Evolutionary conservation across 1,140 invertebrate species (phyloP), one percentile per base, ranked within the genome.

Genomic region (Bombus cullumanus): DNA sequence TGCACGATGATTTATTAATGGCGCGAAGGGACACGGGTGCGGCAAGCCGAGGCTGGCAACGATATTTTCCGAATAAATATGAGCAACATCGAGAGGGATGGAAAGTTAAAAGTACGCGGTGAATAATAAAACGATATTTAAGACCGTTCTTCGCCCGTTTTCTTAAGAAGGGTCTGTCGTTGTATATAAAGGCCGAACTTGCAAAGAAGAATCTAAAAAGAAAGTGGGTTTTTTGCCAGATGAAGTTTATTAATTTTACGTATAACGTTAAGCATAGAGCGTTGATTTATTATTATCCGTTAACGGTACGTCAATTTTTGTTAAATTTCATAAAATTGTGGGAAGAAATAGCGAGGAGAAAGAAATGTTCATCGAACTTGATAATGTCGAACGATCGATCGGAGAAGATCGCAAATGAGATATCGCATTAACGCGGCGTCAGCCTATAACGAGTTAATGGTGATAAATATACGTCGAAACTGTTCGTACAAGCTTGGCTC

Each of bases 1-100:
- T 57, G 22, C 53, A 9, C 47, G 15, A 43, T 79, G 76, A 84
- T 84, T 84, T 84, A 84, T 84, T 79, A 79, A 84, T 47, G 39
- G 43, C n/a, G 8, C 15, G 8, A 47, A 57, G 13, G 62, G 34
- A 18, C 5, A 18, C 18, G 5, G 13, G 22, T 22, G 41, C 62
- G 66, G 18, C 10, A 64, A 37, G 25, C 3, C 8, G 28, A 15
- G 18, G 9, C 1, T 41, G n/a, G 13, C 8, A 10, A 37, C 41
- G 76, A 57, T 79, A 71, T 71, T 84, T 71, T 72, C 37, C 47
- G 64, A 79, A 72, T 84, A 84, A 79, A 79, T 62, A 72, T 39
- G 39, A 72, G 57, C 43, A 4, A 10, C 9, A 12, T 59, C 22
- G 25, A 9, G 5, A n/a, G 37, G 2, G 13, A 4, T 13, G 28